Evolutionary conservation across 2,797 vertebrate genomes (phyloP), one percentile per base, ranked within the genome.

Genomic region (Lepus townsendii): DNA sequence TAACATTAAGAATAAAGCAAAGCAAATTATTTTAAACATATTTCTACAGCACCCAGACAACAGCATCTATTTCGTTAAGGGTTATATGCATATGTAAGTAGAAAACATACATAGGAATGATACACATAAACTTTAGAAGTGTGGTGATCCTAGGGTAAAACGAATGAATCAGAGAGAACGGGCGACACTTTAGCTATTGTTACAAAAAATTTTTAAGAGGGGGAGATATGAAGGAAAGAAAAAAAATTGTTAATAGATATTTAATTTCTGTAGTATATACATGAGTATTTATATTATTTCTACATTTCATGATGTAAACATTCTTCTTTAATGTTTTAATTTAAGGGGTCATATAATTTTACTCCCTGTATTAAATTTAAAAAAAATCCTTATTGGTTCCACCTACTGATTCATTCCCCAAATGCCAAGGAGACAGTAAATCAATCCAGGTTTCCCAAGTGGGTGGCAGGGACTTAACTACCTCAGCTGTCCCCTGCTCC

Each of bases 291-390:
- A 66, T 75, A 73, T 50, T 57, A 14, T 84, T 89, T 90, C 80
- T 13, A 62, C 8, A n/a, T 82, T 79, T 68, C 52, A 54, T 52
- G 82, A 42, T 87, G 30, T 77, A 80, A 94, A 76, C n/a, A 95
- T 52, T 24, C 11, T 4, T 71, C 16, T 14, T 91, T 83, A n/a
- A 4, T 83, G 69, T 62, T 63, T 50, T 60, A 50, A 66, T 54
- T 62, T 80, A 32, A 91, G 35, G 3, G 9, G n/a, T 16, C 2
- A 83, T 63, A 71, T 72, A 71, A 83, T 75, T 65, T 83, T 54
- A 83, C 65, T 14, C 20, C 24, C 27, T 88, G 71, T 38, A 5
- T 52, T 27, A 54, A 91, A 83, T 69, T 88, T 47, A 47, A 13
- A 65, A 79, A 85, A 79, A 38, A n/a, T 83, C 30, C 30, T 69